Evolutionary conservation across 2,113 vertebrate species (phyloP), one percentile per base, ranked within the genome.

Genomic region (Dicerorhinus sumatrensis): DNA sequence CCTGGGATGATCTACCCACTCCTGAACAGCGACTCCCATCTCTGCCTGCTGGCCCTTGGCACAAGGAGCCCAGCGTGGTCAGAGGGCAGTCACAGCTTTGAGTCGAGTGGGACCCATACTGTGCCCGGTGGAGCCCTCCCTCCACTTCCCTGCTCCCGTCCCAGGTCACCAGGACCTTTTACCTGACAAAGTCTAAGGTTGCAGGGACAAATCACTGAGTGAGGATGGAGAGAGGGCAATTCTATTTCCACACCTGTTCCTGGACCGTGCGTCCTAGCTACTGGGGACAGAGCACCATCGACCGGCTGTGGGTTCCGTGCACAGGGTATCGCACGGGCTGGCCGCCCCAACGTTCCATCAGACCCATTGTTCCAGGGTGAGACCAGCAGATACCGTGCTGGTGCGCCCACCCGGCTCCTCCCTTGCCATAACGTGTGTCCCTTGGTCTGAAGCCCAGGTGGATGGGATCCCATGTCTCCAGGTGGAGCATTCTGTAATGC

Each of bases 1-100:
- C 42, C 36, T 3, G 69, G 56, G 39, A 5, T 23, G 0, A 13
- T 8, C 20, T 1, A 17, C 58, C 17, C 18, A 17, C 0, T 0
- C 65, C 42, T 18, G 46, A 63, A 63, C 4, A 6, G 39, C 1
- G 8, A 8, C 69, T 2, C 76, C 39, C n/a, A 14, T n/a, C 95
- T 79, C 21, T n/a, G 67, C 33, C 72, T 33, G 10, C 33, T 60
- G 88, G 54, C 5, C 8, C 51, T 33, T 7, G 67, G 56, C 63
- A 33, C 0, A 0, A 39, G 67, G 48, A 9, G 10, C 56, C 79
- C 94, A 5, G 10, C 23, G 48, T 13, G 84, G 51, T 17, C n/a
- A 20, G 54, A 33, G 23, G 70, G 36, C 4, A 33, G 73, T 25
- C 16, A 3, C 4, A 11, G 85, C 75, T 91, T 65, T 54, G 69